phyloP scores from a whole-genome alignment of 2,113 vertebrate genomes.

The Onychostoma macrolepis region DNA sequence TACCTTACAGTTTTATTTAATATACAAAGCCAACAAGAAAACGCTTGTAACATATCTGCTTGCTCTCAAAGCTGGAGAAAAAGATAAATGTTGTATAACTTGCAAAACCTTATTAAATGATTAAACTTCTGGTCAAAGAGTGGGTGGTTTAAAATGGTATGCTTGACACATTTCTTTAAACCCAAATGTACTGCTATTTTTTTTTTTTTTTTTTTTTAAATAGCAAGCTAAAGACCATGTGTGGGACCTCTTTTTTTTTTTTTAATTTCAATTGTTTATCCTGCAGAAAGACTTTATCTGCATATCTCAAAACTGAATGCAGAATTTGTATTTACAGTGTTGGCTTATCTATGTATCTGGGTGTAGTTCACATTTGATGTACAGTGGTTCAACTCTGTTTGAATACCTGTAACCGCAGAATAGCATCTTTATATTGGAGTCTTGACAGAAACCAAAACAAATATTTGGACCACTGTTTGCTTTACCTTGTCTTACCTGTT shows the following conservation, averaged over 20 bases:
- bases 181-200: background rate
- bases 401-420: background rate
- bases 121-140: background rate
- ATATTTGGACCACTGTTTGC: background rate
- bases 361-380: slow-evolving; percentile 18
- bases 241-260: background rate
- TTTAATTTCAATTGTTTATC: background rate
- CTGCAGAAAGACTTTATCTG: background rate
- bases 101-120: background rate
- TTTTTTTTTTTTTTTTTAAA: no score
- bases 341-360: background rate
- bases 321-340: background rate
- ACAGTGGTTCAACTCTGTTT: background rate
- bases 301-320: background rate
- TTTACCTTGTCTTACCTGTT: background rate
- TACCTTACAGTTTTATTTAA: background rate
- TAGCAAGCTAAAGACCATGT: background rate
- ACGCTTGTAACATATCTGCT: background rate
- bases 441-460: background rate
- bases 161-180: background rate
- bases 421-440: background rate
- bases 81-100: background rate
- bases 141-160: background rate
- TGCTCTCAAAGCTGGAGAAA: background rate
- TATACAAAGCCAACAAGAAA: background rate